These are phyloP conservation scores for Hippocampus mohnikei DNA, from an alignment of 2,113 vertebrate species.

Conservation along the genomic window DNA sequence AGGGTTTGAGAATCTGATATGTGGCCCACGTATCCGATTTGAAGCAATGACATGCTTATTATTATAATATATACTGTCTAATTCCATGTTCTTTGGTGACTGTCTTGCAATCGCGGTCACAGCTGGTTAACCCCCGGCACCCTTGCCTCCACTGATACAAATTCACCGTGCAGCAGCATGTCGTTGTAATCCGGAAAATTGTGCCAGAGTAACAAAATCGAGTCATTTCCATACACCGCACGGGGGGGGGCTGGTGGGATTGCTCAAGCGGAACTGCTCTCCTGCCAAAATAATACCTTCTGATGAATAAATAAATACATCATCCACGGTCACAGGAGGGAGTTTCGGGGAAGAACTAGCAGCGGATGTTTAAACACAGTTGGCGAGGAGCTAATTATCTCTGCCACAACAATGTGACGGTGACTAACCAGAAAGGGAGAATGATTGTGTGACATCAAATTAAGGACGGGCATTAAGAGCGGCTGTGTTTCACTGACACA, in stretches of 20 bases:
- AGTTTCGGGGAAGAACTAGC: slow-evolving; percentile 34
- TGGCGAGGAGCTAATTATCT: slow-evolving; percentile 26
- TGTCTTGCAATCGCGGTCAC: not conserved
- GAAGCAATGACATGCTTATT: not conserved
- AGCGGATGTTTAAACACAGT: slow-evolving; percentile 45
- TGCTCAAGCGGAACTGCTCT: slow-evolving; percentile 14
- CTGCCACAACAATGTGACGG: slow-evolving; percentile 3
- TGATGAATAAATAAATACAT: slow-evolving; percentile 67
- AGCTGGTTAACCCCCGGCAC: slow-evolving; percentile 12
- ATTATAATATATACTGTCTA: not conserved
- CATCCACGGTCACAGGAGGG: slow-evolving; percentile 48
- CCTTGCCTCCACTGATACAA: slow-evolving; percentile 6
- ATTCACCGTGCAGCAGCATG: slow-evolving; percentile 32
- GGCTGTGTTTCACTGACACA: not conserved
- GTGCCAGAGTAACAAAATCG: slow-evolving; percentile 36
- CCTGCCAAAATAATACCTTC: slow-evolving; percentile 55
- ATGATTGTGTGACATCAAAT: not conserved
- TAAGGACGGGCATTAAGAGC: not conserved
- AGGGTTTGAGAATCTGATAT: not conserved
- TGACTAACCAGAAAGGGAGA: not conserved
- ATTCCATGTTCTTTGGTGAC: not conserved
- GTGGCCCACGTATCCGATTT: not conserved
- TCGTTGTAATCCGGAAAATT: slow-evolving; percentile 22
- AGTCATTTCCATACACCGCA: slow-evolving; percentile 65
- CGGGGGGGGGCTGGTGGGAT: slow-evolving; percentile 34